A percentile compares a stretch with the other conserved stretches of the same genome.
These are phyloP conservation scores for Platynereis dumerilii DNA, from an alignment of 2,888 invertebrate genomes.

Conservation along the genomic window DNA sequence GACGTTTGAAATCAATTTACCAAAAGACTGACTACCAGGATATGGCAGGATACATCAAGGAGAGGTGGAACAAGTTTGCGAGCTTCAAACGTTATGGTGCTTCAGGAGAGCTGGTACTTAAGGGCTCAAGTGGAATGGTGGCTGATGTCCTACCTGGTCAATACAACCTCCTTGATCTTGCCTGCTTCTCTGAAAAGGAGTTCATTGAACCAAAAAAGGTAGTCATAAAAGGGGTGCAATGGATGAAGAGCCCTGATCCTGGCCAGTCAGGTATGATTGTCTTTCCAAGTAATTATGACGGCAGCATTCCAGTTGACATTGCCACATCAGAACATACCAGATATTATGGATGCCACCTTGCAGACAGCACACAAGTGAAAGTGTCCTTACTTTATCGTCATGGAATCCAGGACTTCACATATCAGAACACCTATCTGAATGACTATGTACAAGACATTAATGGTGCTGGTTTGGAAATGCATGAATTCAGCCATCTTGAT, in stretches of 20 bases:
- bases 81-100: conserved; percentile 23
- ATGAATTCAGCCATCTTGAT: conserved; percentile 23
- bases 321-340: conserved; percentile 19
- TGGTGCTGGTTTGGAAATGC: conserved; percentile 20
- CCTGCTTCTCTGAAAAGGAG: conserved; percentile 12
- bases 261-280: conserved; percentile 14
- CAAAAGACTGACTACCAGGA: no score
- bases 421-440: conserved; percentile 4
- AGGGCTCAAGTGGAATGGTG: conserved; percentile 5
- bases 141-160: conserved; percentile 16
- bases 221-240: neutral
- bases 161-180: conserved; percentile 19
- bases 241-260: neutral
- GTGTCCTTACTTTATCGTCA: conserved; percentile 21
- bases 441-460: conserved; percentile 10
- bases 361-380: conserved; percentile 13
- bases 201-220: conserved; percentile 10
- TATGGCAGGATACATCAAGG: conserved; percentile 9
- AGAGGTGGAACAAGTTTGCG: conserved; percentile 16
- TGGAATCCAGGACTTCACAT: conserved; percentile 24
- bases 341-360: conserved; percentile 25
- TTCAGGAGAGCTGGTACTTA: conserved; percentile 21
- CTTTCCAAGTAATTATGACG: conserved; percentile 20
- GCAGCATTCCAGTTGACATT: conserved; percentile 16
- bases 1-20: no score